Base-by-base conservation (phyloP, 2,888 invertebrate genomes). In the Lithosia quadra region DNA sequence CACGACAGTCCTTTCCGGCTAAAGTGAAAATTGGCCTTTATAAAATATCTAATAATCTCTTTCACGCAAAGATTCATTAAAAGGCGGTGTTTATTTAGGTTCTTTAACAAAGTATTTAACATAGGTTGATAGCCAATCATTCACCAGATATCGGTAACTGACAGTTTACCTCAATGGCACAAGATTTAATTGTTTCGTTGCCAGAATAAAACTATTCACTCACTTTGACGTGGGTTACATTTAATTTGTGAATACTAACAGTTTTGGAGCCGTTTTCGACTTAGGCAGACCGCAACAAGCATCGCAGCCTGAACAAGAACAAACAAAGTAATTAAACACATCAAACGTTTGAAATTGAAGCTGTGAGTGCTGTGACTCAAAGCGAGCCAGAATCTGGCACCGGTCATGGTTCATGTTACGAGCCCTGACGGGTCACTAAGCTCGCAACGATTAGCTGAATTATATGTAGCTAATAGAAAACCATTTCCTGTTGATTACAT, bases 281-380 rank as follows among this genome's bases (percentile, higher is more conserved):
- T 93, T 90, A 88, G 90, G 88, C 80, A 83, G 85, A 92, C 94
- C 93, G 89, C 94, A 93, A 85, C 91, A 89, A 91, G 92, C 92
- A 91, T 91, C 86, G 87, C 82, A 85, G 76, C 82, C 84, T 83
- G 73, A 92, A 93, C 92, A 91, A 92, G 91, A 92, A 93, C 94
- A 92, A 93, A 94, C 93, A 94, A 94, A 94, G 94, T 94, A 94
- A 94, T 95, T 95, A 94, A 92, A 94, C 93, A 94, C 93, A 94
- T 95, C 94, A 94, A 95, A 94, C 93, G 91, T 83, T 84, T 85
- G 88, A 92, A 92, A 93, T 93, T 94, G 92, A 91, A 91, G 89
- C 90, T 85, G 82, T 84, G 88, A 89, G 87, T 92, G 89, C 90
- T 85, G 83, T 84, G 88, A 89, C 88, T 91, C 91, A 92, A 92